phyloP scores from a whole-genome alignment of 2,113 vertebrate genomes.

The Anas platyrhynchos region DNA sequence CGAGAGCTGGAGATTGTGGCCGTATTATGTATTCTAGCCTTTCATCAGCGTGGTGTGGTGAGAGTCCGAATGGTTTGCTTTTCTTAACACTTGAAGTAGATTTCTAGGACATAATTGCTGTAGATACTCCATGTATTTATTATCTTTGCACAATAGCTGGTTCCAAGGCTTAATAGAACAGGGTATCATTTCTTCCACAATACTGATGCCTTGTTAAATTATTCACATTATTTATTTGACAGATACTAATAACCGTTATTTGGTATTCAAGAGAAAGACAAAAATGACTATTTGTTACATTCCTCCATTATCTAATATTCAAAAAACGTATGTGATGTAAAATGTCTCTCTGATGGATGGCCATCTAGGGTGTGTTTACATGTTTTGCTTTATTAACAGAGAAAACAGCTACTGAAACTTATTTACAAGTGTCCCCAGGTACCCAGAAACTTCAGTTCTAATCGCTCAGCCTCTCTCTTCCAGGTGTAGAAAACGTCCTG shows the following conservation, averaged over 20 bases:
- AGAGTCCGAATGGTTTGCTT: neutral
- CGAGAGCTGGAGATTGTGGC: neutral
- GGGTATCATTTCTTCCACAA: conserved; percentile 51
- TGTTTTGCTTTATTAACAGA: neutral
- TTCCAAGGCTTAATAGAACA: conserved; percentile 36
- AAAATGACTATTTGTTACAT: conserved; percentile 53
- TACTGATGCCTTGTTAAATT: conserved; percentile 47
- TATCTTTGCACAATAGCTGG: conserved; percentile 35
- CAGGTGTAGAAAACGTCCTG: neutral
- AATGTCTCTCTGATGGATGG: conserved; percentile 42
- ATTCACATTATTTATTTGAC: conserved; percentile 65
- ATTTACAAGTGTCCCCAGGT: neutral
- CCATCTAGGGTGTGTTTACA: neutral
- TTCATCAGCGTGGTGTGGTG: fast-evolving
- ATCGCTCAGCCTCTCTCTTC: neutral
- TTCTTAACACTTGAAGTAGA: conserved; percentile 13
- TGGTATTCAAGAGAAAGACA: conserved; percentile 45
- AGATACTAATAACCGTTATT: conserved; percentile 56
- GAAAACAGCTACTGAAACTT: neutral
- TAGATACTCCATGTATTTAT: conserved; percentile 39
- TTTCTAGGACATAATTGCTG: conserved; percentile 44
- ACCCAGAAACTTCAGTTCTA: neutral
- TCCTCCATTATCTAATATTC: conserved; percentile 58
- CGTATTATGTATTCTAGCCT: neutral
- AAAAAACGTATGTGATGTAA: neutral